These are phyloP conservation scores for Protaetia brevitarsis DNA, from an alignment of 1,140 invertebrate species.

Conservation along the genomic window DNA sequence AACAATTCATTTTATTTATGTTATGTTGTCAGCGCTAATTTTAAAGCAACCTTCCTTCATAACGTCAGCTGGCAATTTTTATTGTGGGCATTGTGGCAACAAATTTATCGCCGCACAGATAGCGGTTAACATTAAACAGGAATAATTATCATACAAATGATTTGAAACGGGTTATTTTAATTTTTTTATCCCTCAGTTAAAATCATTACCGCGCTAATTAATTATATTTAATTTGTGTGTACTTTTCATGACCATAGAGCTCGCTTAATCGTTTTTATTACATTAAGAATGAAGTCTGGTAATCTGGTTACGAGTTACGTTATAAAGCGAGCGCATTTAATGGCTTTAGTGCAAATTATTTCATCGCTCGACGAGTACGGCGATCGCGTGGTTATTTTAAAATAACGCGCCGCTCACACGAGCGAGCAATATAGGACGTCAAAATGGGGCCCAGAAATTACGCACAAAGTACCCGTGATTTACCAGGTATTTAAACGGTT, in stretches of 20 bases:
- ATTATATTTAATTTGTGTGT: background rate
- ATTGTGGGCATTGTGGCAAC: background rate
- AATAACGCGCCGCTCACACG: too few relatives aligned
- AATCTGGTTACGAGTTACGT: too few relatives aligned
- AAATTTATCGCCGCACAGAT: background rate
- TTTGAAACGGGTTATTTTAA: background rate
- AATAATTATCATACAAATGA: conserved; percentile 6
- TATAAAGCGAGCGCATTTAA: too few relatives aligned
- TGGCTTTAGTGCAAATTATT: too few relatives aligned
- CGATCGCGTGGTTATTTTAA: too few relatives aligned
- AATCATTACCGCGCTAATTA: background rate
- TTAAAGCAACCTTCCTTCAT: background rate
- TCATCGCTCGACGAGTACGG: too few relatives aligned
- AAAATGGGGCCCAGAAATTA: too few relatives aligned
- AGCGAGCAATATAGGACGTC: too few relatives aligned
- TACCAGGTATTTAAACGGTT: background rate
- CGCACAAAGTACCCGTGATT: background rate
- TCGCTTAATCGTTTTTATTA: background rate
- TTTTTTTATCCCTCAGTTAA: background rate
- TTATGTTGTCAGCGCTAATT: background rate
- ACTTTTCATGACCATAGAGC: background rate
- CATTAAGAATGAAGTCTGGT: too few relatives aligned
- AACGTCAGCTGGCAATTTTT: background rate
- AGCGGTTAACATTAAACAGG: background rate
- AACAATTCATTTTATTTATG: background rate